A percentile compares a stretch with the other conserved stretches of the same genome.
Evolutionary conservation across 2,888 invertebrate genomes (phyloP).

Genomic region (Diarsia brunnea): DNA sequence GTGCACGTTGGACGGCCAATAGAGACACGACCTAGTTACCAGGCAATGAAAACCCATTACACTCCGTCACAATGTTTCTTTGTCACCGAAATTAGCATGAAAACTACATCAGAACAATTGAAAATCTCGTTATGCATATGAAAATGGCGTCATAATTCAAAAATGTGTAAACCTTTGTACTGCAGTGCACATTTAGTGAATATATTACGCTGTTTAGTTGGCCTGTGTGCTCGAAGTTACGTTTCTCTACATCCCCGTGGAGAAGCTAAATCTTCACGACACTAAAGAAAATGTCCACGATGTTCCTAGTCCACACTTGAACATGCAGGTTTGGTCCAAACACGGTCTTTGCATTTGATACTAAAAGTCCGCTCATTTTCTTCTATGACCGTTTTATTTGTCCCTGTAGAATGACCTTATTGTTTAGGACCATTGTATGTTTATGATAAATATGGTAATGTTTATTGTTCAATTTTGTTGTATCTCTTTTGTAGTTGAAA

Average conservation of each 20-base stretch:
- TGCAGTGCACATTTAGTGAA: conserved; percentile 48
- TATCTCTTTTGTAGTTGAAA: conserved; percentile 31
- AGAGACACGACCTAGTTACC: conserved; percentile 17
- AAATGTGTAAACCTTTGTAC: conserved; percentile 46
- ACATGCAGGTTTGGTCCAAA: conserved; percentile 66
- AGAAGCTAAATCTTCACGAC: conserved; percentile 73
- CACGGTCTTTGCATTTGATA: conserved; percentile 63
- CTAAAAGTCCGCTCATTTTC: conserved; percentile 23
- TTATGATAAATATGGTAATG: conserved; percentile 21
- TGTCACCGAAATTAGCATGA: conserved; percentile 54
- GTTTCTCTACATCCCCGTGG: conserved; percentile 62
- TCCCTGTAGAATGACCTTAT: background rate
- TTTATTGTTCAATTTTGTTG: conserved; percentile 27
- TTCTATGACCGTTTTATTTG: conserved; percentile 17
- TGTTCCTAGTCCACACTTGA: conserved; percentile 71
- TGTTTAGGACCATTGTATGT: conserved; percentile 30
- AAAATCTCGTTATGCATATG: conserved; percentile 38
- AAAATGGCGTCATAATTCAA: conserved; percentile 53
- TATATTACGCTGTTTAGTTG: conserved; percentile 49
- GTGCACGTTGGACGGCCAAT: conserved; percentile 1
- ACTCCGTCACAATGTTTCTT: conserved; percentile 32
- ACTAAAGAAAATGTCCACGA: conserved; percentile 71
- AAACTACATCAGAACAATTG: conserved; percentile 61
- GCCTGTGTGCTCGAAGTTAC: conserved; percentile 44
- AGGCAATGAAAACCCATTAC: conserved; percentile 30